Evolutionary conservation across 2,113 vertebrate genomes (phyloP), one percentile per base, ranked within the genome.

Genomic region (Mus pahari): DNA sequence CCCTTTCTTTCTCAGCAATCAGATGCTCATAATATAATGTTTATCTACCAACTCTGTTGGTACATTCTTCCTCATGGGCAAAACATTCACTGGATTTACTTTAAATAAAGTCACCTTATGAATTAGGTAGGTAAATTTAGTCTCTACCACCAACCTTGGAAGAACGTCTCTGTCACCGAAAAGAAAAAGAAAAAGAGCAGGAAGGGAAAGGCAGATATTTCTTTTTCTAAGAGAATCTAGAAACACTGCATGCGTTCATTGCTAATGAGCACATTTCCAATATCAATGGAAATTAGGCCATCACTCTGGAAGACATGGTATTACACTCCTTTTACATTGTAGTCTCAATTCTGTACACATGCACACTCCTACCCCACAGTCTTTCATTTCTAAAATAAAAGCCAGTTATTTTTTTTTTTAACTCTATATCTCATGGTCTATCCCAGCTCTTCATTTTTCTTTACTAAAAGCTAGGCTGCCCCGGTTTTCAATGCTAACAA

Each of bases 361-460:
- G 42, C 2, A 17, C 53, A 74, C 39, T 20, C n/a, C 20, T 58
- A 73, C 8, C 53, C 48, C 4, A n/a, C 14, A 53, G 42, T 50
- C 50, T 91, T 82, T 45, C 78, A 64, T 91, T 92, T 97, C 42
- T 86, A 81, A 94, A 92, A 93, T 70, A 79, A 96, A 93, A 94
- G 13, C 13, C 14, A 55, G 74, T 86, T 62, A 2, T 58, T 58
- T 58, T 58, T 58, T 62, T 62, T 62, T 75, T 55, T 2, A 88
- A 75, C 87, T 60, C 31, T 36, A 14, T 71, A 77, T 84, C 82
- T 82, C 79, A 71, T 33, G 53, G 24, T 89, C 77, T 55, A 42
- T 62, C 64, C 70, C 79, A 75, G 81, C 33, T 89, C 48, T 66
- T 92, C 5, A 10, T 73, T 96, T 94, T 93, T 86, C 94, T 94